Conservation (phyloP, 2,888 invertebrate genomes). For the Andrena flavipes region DNA sequence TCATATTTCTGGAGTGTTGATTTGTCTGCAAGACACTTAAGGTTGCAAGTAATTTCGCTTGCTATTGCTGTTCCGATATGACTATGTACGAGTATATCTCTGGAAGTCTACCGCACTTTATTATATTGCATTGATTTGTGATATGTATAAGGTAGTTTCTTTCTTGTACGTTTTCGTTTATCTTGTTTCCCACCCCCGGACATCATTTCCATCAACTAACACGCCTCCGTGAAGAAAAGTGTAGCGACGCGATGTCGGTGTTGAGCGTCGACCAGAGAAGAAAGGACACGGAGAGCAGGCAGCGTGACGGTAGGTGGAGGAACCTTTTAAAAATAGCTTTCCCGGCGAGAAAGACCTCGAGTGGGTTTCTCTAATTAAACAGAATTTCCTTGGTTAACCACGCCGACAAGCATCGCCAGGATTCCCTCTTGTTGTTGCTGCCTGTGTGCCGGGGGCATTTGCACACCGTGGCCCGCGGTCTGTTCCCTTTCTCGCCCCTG, state of each 20-base stretch:
- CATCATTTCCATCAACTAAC: constrained; percentile 38
- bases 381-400: constrained; percentile 66
- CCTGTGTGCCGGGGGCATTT: neutral
- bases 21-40: too few species aligned
- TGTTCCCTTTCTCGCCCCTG: neutral
- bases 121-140: neutral
- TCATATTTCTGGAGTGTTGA: too few species aligned
- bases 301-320: constrained; percentile 8
- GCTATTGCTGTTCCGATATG: too few species aligned
- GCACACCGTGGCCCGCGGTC: neutral
- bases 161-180: neutral
- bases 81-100: too few species aligned
- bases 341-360: constrained; percentile 58
- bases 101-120: too few species aligned
- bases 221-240: constrained; percentile 60
- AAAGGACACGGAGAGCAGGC: constrained; percentile 25
- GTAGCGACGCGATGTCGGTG: constrained; percentile 25
- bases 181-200: neutral
- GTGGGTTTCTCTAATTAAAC: constrained; percentile 69
- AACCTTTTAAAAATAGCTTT: constrained; percentile 69
- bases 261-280: constrained; percentile 21
- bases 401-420: constrained; percentile 38
- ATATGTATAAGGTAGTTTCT: neutral
- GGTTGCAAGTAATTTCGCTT: too few species aligned
- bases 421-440: constrained; percentile 14